These are phyloP conservation scores for Pachyuromys duprasi DNA, from an alignment of 2,797 vertebrate genomes.

Conservation along the genomic window DNA sequence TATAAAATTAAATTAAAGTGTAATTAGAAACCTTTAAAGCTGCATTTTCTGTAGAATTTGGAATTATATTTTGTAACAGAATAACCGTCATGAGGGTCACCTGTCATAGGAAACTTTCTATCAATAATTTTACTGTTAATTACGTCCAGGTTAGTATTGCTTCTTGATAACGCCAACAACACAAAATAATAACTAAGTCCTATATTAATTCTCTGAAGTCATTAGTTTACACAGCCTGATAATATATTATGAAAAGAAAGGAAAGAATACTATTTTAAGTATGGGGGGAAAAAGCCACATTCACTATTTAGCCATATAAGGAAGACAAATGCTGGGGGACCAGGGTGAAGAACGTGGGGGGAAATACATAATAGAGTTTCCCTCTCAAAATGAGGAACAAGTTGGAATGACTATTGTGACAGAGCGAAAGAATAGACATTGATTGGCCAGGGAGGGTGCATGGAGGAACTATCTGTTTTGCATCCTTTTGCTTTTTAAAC, in stretches of 20 bases:
- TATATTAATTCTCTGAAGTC: not conserved
- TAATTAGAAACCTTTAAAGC: not conserved
- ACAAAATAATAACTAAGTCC: not conserved
- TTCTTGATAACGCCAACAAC: not conserved
- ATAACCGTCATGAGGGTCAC: not conserved
- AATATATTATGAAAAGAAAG: not conserved
- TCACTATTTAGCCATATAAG: slow-evolving; percentile 46
- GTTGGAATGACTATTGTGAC: not conserved
- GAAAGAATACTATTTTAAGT: slow-evolving; percentile 44
- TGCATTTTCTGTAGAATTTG: not conserved
- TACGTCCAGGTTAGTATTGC: not conserved
- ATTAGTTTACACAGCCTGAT: not conserved
- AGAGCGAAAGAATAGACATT: not conserved
- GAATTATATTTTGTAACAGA: not conserved
- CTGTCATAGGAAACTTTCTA: not conserved
- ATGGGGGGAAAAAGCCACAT: not conserved
- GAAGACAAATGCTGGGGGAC: not conserved
- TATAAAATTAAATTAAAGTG: not conserved
- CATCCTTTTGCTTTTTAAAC: not conserved
- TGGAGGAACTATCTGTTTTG: not conserved
- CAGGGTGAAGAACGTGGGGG: not conserved
- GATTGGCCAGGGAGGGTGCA: not conserved
- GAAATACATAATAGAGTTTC: not conserved
- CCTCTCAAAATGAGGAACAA: slow-evolving; percentile 26
- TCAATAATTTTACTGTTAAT: not conserved